Evolutionary conservation across 2,888 invertebrate species (phyloP).

Genomic region (Mythimna lalbum): DNA sequence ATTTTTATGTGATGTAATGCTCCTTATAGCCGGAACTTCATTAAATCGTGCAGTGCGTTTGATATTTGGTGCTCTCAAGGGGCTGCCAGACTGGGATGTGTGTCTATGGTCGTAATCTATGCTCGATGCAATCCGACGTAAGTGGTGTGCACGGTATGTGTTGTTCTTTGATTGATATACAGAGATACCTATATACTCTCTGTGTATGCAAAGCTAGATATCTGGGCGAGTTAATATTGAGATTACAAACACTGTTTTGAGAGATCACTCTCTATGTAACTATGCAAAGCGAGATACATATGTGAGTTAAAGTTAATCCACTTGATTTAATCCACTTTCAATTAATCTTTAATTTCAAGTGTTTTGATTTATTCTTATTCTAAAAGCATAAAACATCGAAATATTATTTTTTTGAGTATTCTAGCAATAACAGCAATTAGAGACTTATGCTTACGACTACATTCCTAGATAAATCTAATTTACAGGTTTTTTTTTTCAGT

Average conservation of each 20-base stretch:
- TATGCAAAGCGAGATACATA: no score
- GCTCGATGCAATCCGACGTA: constrained; percentile 43
- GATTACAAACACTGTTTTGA: neutral
- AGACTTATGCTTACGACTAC: no score
- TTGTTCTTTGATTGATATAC: constrained; percentile 28
- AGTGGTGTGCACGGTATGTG: constrained; percentile 40
- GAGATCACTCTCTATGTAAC: neutral
- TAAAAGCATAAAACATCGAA: neutral
- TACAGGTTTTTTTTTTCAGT: no score
- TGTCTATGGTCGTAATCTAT: constrained; percentile 48
- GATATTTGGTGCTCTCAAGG: constrained; percentile 43
- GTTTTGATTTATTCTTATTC: neutral
- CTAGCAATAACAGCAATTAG: neutral
- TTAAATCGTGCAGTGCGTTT: constrained; percentile 23
- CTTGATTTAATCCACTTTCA: no score
- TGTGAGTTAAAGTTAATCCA: neutral
- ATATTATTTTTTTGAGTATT: neutral
- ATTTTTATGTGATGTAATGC: neutral
- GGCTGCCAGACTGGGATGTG: constrained; percentile 22
- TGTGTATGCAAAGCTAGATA: neutral
- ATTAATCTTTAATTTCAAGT: no score
- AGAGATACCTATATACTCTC: constrained; percentile 7
- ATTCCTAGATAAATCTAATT: no score
- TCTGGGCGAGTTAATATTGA: neutral
- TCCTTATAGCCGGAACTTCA: constrained; percentile 5